phyloP scores from a whole-genome alignment of 2,113 vertebrate genomes.

The Spea bombifrons region DNA sequence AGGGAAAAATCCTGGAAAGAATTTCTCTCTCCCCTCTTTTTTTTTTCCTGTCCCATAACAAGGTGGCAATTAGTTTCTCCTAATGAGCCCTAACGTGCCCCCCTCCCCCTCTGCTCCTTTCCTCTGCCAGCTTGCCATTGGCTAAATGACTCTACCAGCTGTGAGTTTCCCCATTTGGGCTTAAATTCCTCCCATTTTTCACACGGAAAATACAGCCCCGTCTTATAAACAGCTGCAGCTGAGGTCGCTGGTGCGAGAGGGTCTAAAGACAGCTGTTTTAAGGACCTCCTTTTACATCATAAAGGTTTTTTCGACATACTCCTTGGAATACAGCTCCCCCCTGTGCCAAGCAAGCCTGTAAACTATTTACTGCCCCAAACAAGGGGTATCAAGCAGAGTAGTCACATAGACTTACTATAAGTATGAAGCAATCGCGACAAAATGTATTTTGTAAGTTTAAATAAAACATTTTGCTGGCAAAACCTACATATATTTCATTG shows the following conservation, averaged over 20 bases:
- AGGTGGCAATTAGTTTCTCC: slow-evolving; percentile 47
- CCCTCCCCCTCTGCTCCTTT: neutral
- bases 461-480: too few species aligned
- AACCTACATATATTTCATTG: too few species aligned
- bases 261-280: slow-evolving; percentile 35
- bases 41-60: slow-evolving; percentile 28
- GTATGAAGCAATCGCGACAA: too few species aligned
- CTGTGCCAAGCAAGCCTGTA: neutral
- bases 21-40: slow-evolving; percentile 14
- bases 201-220: slow-evolving; percentile 36
- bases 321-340: neutral
- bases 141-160: slow-evolving; percentile 42
- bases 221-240: neutral
- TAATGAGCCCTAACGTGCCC: slow-evolving; percentile 46
- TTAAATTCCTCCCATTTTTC: slow-evolving; percentile 37
- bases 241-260: neutral
- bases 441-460: too few species aligned
- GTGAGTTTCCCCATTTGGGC: neutral
- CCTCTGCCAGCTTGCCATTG: slow-evolving; percentile 19
- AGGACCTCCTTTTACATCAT: neutral
- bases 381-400: neutral
- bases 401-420: too few species aligned
- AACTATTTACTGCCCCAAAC: neutral
- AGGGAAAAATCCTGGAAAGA: slow-evolving; percentile 33
- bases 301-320: neutral